These are phyloP conservation scores for Sesamia nonagrioides DNA, from an alignment of 1,140 invertebrate genomes.

Conservation along the genomic window DNA sequence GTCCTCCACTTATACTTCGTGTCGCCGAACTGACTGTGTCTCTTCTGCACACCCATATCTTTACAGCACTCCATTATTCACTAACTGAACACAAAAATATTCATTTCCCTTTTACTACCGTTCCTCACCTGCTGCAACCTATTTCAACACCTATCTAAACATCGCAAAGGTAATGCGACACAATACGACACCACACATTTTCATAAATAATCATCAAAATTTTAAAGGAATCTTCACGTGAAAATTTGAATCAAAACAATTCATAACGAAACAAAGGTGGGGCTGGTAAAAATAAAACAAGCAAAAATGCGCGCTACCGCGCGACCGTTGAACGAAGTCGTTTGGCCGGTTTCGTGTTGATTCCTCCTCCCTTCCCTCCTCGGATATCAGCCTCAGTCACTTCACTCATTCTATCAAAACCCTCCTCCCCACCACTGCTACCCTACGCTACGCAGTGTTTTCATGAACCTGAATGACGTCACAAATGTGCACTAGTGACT, in stretches of 20 bases:
- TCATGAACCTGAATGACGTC: constrained; percentile 24
- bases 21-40: constrained; percentile 86
- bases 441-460: constrained; percentile 13
- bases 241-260: constrained; percentile 68
- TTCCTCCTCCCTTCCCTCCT: constrained; percentile 75
- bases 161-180: constrained; percentile 65
- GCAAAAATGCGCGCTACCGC: constrained; percentile 77
- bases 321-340: constrained; percentile 85
- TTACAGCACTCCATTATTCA: constrained; percentile 73
- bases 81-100: constrained; percentile 70
- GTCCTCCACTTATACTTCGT: constrained; percentile 88
- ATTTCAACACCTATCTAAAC: constrained; percentile 71
- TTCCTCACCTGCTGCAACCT: constrained; percentile 62
- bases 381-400: constrained; percentile 49
- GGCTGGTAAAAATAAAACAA: constrained; percentile 72
- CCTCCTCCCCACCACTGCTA: constrained; percentile 68
- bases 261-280: constrained; percentile 80
- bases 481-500: neutral
- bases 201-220: constrained; percentile 35
- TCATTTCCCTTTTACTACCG: constrained; percentile 76
- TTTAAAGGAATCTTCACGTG: constrained; percentile 48
- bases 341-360: constrained; percentile 81
- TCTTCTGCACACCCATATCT: constrained; percentile 82
- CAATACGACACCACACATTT: constrained; percentile 51
- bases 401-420: constrained; percentile 68